Percentiles rank a stretch among this genome's conserved stretches.
Evolutionary conservation across 2,888 invertebrate genomes (phyloP).

Genomic region (Meliscaeva auricollis): DNA sequence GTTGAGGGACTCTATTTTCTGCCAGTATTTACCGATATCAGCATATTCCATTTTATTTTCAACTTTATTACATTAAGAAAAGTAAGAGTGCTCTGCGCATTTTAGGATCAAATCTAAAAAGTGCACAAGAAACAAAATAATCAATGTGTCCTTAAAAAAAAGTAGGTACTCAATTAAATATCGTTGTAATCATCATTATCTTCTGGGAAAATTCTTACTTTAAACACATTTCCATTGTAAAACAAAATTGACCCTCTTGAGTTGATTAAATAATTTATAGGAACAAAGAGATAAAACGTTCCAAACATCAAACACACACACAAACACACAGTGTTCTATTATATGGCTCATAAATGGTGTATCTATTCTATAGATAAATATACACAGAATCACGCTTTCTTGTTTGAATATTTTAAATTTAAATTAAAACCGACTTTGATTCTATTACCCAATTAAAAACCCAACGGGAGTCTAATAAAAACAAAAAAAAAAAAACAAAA

Average conservation of each 20-base stretch:
- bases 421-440: conserved; percentile 9
- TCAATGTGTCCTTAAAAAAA: too few species aligned
- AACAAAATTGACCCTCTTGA: conserved; percentile 12
- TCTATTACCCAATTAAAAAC: conserved; percentile 47
- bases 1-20: too few species aligned
- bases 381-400: neutral
- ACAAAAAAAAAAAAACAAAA: too few species aligned
- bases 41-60: too few species aligned
- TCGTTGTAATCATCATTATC: neutral
- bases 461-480: conserved; percentile 28
- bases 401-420: conserved; percentile 33
- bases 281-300: neutral
- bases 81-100: too few species aligned
- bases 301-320: neutral
- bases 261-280: conserved; percentile 3
- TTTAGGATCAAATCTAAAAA: too few species aligned
- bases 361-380: neutral
- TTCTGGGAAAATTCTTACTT: neutral
- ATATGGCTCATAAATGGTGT: neutral
- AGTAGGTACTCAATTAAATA: neutral
- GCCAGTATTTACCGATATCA: too few species aligned
- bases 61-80: too few species aligned
- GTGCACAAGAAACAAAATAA: too few species aligned
- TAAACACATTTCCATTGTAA: neutral
- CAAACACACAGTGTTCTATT: neutral